A percentile compares a stretch with the other conserved stretches of the same genome.
These are phyloP conservation scores for Trachelus iudaicus DNA, from an alignment of 2,888 invertebrate species.

Conservation along the genomic window DNA sequence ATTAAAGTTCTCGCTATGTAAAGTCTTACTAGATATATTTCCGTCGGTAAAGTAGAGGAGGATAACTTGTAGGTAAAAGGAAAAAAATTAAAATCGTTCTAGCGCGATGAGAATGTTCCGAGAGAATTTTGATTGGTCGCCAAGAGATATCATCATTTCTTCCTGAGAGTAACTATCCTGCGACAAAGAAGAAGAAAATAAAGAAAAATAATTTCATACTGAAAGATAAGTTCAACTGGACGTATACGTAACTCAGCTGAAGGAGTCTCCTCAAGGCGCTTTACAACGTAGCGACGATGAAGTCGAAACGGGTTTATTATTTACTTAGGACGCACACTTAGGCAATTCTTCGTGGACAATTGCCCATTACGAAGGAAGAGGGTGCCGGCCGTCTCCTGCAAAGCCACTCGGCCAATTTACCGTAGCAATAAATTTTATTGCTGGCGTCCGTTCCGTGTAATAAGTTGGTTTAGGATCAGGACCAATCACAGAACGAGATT, in stretches of 20 bases:
- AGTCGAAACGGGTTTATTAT: constrained; percentile 13
- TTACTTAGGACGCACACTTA: constrained; percentile 4
- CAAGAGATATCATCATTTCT: not conserved
- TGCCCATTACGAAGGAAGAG: constrained; percentile 17
- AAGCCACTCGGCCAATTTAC: constrained; percentile 18
- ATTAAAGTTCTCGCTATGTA: not conserved
- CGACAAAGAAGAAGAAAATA: too few species aligned
- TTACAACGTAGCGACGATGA: not conserved
- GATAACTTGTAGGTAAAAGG: not conserved
- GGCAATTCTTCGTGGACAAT: not conserved
- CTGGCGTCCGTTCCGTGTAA: constrained; percentile 38
- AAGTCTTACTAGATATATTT: not conserved
- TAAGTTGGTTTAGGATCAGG: not conserved
- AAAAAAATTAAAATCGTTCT: too few species aligned
- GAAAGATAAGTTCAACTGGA: not conserved
- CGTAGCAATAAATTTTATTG: constrained; percentile 37
- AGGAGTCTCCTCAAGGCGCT: not conserved
- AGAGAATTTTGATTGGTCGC: not conserved
- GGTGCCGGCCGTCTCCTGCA: not conserved
- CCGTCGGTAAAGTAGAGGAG: not conserved
- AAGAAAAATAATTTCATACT: not conserved
- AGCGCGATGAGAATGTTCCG: not conserved
- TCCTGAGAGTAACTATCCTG: not conserved
- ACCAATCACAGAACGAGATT: constrained; percentile 5
- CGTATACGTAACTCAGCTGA: not conserved